Percentiles rank a stretch among this genome's conserved stretches.
Evolutionary conservation across 2,113 vertebrate species (phyloP).

Genomic region (Ammodytes dubius): DNA sequence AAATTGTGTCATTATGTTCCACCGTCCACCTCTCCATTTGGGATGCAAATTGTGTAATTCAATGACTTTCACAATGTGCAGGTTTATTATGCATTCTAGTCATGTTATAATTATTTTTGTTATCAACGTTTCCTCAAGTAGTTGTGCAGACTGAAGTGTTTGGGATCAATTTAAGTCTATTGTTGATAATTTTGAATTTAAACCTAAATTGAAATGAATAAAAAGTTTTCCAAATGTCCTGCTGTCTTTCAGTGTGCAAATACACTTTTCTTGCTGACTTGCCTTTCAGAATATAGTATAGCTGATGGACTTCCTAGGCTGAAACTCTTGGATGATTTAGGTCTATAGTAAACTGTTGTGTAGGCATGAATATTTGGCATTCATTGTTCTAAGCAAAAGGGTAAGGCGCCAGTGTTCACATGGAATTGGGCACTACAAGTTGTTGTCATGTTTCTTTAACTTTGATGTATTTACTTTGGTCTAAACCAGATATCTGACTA

Average conservation of each 20-base stretch:
- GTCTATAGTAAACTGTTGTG: neutral
- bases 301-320: too few relatives aligned
- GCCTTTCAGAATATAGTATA: neutral
- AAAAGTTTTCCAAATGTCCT: neutral
- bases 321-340: neutral
- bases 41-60: neutral
- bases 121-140: slow-evolving; percentile 44
- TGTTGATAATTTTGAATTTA: slow-evolving; percentile 46
- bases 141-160: slow-evolving; percentile 35
- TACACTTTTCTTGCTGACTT: slow-evolving; percentile 5
- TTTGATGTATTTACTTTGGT: too few relatives aligned
- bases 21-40: neutral
- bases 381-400: neutral
- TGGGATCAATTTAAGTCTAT: slow-evolving; percentile 12
- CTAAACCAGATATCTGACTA: too few relatives aligned
- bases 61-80: slow-evolving; percentile 21
- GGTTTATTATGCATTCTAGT: slow-evolving; percentile 7
- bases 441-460: neutral
- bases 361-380: neutral
- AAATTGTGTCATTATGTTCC: neutral
- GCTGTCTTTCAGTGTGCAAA: slow-evolving; percentile 31
- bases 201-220: slow-evolving; percentile 9
- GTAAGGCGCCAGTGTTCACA: neutral
- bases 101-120: slow-evolving; percentile 25
- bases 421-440: neutral